Percentiles rank a stretch among this genome's conserved stretches.
Conservation (phyloP, 2,797 vertebrate species). For the Mycteria americana region DNA sequence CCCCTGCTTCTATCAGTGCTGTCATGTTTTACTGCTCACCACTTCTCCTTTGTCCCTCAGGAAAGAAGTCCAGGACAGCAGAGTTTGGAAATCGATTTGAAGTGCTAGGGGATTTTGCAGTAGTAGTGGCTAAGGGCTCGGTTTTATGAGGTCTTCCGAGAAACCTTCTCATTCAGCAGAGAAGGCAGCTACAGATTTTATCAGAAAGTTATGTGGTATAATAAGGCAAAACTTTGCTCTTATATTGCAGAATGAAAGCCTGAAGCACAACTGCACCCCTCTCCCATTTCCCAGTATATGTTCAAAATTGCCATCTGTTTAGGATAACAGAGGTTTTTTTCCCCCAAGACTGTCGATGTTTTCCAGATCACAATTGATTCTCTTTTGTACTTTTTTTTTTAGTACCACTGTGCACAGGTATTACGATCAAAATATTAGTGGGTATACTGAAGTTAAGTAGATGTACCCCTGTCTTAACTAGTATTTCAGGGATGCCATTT, state of each 20-base stretch:
- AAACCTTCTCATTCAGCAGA: not conserved
- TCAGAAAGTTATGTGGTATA: not conserved
- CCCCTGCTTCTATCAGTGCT: not conserved
- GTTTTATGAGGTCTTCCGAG: not conserved
- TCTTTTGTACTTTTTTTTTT: not conserved
- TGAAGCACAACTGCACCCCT: not conserved
- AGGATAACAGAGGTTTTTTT: not conserved
- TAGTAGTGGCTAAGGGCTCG: not conserved
- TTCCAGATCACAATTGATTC: not conserved
- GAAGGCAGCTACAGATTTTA: not conserved
- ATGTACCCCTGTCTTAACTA: not conserved
- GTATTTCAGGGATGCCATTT: not conserved
- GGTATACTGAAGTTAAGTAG: not conserved
- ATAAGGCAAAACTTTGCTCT: not conserved
- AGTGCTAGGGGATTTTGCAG: not conserved
- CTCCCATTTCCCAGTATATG: not conserved
- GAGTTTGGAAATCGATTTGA: not conserved
- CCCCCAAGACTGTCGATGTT: not conserved
- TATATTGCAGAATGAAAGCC: not conserved
- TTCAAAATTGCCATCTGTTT: constrained; percentile 16
- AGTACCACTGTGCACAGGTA: not conserved
- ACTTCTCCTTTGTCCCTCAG: not conserved
- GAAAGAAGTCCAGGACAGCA: not conserved
- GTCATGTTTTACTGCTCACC: not conserved
- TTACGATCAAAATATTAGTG: not conserved